These are phyloP conservation scores for Alectura lathami DNA, from an alignment of 2,113 vertebrate genomes.

Conservation along the genomic window DNA sequence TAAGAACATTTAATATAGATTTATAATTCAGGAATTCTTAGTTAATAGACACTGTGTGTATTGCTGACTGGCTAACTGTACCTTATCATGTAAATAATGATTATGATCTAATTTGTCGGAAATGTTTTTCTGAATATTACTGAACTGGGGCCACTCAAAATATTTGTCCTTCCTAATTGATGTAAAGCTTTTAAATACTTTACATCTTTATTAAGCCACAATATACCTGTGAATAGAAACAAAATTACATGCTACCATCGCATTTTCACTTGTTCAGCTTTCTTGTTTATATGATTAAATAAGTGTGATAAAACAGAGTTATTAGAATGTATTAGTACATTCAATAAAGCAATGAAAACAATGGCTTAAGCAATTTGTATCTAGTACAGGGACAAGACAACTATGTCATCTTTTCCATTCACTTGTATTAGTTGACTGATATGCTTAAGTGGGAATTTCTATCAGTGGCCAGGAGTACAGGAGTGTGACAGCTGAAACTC, in stretches of 20 bases:
- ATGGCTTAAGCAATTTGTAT: neutral
- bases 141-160: neutral
- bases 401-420: neutral
- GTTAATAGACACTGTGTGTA: neutral
- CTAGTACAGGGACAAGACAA: accelerated
- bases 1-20: neutral
- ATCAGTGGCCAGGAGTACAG: neutral
- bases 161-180: neutral
- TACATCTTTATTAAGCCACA: neutral
- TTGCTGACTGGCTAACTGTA: neutral
- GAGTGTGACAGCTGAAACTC: neutral
- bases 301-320: neutral
- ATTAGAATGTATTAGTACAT: neutral
- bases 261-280: neutral
- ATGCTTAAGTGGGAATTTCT: neutral
- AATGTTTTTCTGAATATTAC: neutral
- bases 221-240: neutral
- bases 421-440: neutral
- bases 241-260: neutral
- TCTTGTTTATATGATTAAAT: neutral
- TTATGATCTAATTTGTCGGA: neutral
- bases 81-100: neutral
- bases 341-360: neutral
- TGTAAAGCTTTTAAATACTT: neutral
- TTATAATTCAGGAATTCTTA: neutral